Evolutionary conservation across 2,797 vertebrate genomes (phyloP).

Genomic region (Salarias fasciatus): DNA sequence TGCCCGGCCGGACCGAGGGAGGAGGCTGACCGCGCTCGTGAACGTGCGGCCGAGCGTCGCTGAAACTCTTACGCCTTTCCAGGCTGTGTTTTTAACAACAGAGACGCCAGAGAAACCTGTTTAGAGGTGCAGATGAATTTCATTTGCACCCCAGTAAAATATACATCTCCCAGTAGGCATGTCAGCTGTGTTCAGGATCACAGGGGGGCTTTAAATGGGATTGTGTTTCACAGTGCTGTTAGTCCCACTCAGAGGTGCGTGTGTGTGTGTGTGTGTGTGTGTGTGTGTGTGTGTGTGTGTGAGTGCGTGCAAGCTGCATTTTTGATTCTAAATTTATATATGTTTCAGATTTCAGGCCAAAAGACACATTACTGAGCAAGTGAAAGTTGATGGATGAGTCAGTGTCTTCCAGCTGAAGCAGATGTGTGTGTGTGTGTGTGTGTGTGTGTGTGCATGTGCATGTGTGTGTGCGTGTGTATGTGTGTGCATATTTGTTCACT

Average conservation of each 20-base stretch:
- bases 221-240: constrained; percentile 55
- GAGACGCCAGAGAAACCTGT: constrained; percentile 44
- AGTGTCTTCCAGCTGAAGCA: background rate
- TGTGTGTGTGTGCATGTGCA: too few relatives aligned
- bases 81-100: constrained; percentile 48
- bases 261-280: constrained; percentile 6
- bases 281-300: constrained; percentile 3
- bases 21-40: constrained; percentile 43
- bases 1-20: constrained; percentile 65
- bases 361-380: constrained; percentile 10
- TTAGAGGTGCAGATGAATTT: constrained; percentile 70
- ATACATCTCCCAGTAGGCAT: constrained; percentile 55
- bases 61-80: constrained; percentile 48
- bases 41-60: constrained; percentile 20
- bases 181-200: constrained; percentile 54
- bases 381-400: constrained; percentile 10
- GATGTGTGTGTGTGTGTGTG: too few relatives aligned
- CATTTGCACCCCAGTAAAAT: constrained; percentile 63
- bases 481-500: background rate
- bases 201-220: constrained; percentile 32
- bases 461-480: too few relatives aligned
- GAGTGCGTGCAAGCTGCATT: background rate
- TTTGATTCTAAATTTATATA: constrained; percentile 10
- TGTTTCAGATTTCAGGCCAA: background rate
- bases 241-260: constrained; percentile 14